A percentile compares a stretch with the other conserved stretches of the same genome.
Evolutionary conservation across 2,888 invertebrate genomes (phyloP).

Genomic region (Heterodera filipjevi): DNA sequence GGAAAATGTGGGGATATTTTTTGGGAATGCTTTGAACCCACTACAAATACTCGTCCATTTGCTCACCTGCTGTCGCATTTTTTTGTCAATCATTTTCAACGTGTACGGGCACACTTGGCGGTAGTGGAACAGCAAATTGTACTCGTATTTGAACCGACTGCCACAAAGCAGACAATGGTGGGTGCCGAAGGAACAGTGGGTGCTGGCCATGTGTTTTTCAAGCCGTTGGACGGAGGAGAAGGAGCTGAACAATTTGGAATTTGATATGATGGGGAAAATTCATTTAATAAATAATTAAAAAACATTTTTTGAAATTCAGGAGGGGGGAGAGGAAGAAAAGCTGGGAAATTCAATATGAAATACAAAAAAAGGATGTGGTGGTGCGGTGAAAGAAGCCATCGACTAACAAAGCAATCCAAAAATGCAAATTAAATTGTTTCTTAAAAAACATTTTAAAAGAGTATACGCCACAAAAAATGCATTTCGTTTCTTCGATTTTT

Average conservation of each 20-base stretch:
- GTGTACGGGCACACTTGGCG: slow-evolving; percentile 57
- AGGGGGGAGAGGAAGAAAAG: no score
- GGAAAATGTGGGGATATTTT: no score
- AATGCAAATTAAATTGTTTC: no score
- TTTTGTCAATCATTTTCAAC: slow-evolving; percentile 48
- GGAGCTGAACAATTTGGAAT: slow-evolving; percentile 40
- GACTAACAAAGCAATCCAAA: no score
- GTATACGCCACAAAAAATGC: no score
- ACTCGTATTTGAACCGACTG: slow-evolving; percentile 62
- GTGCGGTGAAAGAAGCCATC: no score
- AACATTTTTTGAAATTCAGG: no score
- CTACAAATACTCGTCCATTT: background rate
- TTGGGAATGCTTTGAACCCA: no score
- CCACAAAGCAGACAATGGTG: slow-evolving; percentile 60
- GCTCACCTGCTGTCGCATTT: slow-evolving; percentile 48
- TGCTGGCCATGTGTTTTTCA: slow-evolving; percentile 57
- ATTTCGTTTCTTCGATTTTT: slow-evolving; percentile 11
- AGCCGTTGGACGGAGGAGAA: slow-evolving; percentile 55
- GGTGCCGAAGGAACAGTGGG: slow-evolving; percentile 52
- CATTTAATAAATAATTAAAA: slow-evolving; percentile 6
- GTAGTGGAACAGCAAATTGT: slow-evolving; percentile 61
- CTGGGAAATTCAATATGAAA: no score
- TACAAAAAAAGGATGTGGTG: no score
- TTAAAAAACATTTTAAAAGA: no score
- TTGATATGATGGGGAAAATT: background rate